Evolutionary conservation across 92 coral and sea anemone genomes (phyloP).

Genomic region (Pocillopora meandrina): DNA sequence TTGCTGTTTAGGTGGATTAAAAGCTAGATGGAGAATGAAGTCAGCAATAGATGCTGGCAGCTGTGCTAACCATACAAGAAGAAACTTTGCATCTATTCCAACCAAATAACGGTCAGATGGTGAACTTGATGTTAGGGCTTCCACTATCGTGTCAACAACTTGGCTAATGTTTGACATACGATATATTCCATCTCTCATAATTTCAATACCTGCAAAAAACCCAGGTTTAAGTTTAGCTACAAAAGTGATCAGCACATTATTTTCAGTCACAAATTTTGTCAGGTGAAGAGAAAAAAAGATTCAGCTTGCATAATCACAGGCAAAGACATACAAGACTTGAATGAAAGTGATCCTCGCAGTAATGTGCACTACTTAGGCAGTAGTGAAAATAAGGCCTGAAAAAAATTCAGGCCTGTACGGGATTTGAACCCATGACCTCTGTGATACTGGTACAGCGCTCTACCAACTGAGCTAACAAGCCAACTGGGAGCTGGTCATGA

Average conservation of each 20-base stretch:
- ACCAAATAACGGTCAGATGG: slow-evolving; percentile 58
- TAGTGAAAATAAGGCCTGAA: too few species aligned
- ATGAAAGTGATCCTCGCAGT: too few species aligned
- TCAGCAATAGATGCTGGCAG: slow-evolving; percentile 46
- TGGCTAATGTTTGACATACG: slow-evolving; percentile 21
- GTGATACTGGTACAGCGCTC: too few species aligned
- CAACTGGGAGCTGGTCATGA: too few species aligned
- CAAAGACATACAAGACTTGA: too few species aligned
- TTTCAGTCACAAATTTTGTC: background rate
- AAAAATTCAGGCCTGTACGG: too few species aligned
- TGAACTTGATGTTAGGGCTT: slow-evolving; percentile 59
- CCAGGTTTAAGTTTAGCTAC: background rate
- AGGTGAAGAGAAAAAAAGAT: too few species aligned
- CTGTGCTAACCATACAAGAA: slow-evolving; percentile 25
- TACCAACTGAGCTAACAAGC: too few species aligned
- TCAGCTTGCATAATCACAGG: too few species aligned
- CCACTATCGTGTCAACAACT: slow-evolving; percentile 61
- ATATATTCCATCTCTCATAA: slow-evolving; percentile 6
- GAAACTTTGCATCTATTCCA: slow-evolving; percentile 49
- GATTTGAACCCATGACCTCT: too few species aligned
- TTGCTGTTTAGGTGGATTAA: background rate
- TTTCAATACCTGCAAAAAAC: slow-evolving; percentile 4
- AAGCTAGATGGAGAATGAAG: slow-evolving; percentile 10
- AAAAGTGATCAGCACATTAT: background rate
- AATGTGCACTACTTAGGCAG: too few species aligned